Evolutionary conservation across 1,140 invertebrate genomes (phyloP).

Genomic region (Oryctes rhinoceros): DNA sequence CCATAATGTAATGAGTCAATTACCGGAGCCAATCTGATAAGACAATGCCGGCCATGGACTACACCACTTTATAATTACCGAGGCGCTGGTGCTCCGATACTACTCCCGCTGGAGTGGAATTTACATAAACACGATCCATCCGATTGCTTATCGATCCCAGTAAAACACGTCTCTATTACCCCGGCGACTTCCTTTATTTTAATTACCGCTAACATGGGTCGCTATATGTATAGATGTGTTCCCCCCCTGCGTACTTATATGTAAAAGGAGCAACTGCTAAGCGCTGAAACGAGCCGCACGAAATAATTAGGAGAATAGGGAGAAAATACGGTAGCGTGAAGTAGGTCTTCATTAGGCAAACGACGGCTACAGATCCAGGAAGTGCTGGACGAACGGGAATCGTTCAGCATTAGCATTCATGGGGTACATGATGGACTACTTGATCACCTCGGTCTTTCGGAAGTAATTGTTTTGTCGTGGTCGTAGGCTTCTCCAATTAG

Average conservation of each 20-base stretch:
- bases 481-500: no score
- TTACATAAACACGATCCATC: constrained; percentile 55
- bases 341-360: no score
- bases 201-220: constrained; percentile 3
- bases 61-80: constrained; percentile 55
- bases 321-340: no score
- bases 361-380: no score
- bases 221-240: neutral
- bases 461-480: no score
- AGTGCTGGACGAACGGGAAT: no score
- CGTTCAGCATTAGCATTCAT: no score
- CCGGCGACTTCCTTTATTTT: constrained; percentile 38
- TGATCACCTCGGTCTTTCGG: no score
- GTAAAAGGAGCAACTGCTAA: no score
- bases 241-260: neutral
- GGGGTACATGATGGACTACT: no score
- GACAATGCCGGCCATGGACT: constrained; percentile 50
- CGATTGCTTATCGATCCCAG: constrained; percentile 53
- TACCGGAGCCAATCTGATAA: constrained; percentile 55
- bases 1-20: constrained; percentile 57
- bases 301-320: no score
- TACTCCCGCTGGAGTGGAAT: constrained; percentile 43
- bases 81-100: constrained; percentile 50
- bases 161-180: constrained; percentile 52
- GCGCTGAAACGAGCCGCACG: no score